Evolutionary conservation across 1,140 invertebrate species (phyloP).

Genomic region (Aleiodes sp.): DNA sequence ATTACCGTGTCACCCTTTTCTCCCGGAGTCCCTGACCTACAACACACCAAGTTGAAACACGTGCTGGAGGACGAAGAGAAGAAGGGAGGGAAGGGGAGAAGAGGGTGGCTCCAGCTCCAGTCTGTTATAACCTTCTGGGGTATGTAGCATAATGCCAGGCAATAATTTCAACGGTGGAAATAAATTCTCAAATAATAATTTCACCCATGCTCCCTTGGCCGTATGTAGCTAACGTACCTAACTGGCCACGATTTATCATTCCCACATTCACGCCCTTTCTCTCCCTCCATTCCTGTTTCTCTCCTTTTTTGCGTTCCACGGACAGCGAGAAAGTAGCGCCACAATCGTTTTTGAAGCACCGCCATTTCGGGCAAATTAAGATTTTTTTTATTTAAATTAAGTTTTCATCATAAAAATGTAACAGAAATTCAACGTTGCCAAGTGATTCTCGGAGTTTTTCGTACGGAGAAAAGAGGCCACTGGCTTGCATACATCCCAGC

Average conservation of each 20-base stretch:
- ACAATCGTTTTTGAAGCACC: background rate
- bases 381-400: conserved; percentile 31
- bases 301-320: background rate
- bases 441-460: background rate
- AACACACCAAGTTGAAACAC: background rate
- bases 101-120: conserved; percentile 24
- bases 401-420: background rate
- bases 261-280: conserved; percentile 46
- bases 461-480: background rate
- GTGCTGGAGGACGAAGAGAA: background rate
- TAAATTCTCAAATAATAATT: conserved; percentile 65
- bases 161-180: conserved; percentile 49
- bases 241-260: conserved; percentile 62
- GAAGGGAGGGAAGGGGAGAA: background rate
- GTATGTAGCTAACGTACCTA: conserved; percentile 61
- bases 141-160: conserved; percentile 50
- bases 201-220: conserved; percentile 45
- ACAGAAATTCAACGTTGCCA: background rate
- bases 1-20: background rate
- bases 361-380: conserved; percentile 49
- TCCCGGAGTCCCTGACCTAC: background rate
- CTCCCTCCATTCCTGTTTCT: conserved; percentile 23
- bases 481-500: background rate
- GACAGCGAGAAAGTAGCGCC: too few species aligned
- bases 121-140: conserved; percentile 11